Evolutionary conservation across 35 echinoderm and acorn worm genomes (phyloP).

Genomic region (Apostichopus californicus): DNA sequence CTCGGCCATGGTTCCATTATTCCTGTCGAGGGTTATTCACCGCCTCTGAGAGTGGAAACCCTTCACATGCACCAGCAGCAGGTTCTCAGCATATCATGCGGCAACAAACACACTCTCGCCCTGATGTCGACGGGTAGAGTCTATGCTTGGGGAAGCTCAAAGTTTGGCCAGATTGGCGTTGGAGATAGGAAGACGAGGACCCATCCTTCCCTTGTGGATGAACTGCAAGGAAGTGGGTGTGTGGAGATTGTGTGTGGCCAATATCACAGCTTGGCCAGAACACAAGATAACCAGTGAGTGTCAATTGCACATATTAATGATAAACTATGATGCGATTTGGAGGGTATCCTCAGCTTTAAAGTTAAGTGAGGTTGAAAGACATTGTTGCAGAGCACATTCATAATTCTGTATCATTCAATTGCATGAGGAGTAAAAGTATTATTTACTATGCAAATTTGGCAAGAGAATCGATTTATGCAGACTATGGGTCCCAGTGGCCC

Average conservation of each 20-base stretch:
- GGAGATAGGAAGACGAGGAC: constrained; percentile 72
- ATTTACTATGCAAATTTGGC: too few species aligned
- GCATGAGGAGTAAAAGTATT: too few species aligned
- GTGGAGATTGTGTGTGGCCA: constrained; percentile 89
- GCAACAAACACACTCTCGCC: constrained; percentile 86
- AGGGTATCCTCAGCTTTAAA: too few species aligned
- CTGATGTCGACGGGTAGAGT: constrained; percentile 74
- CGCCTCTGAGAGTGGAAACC: constrained; percentile 71
- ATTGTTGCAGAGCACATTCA: too few species aligned
- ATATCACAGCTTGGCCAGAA: constrained; percentile 84
- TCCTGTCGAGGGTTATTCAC: constrained; percentile 68
- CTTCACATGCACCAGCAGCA: constrained; percentile 86
- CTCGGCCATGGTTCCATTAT: constrained; percentile 89
- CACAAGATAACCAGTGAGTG: constrained; percentile 76
- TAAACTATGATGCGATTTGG: too few species aligned
- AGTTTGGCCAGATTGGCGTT: constrained; percentile 83
- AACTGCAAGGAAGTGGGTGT: constrained; percentile 57
- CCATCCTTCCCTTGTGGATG: constrained; percentile 73
- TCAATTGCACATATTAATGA: too few species aligned
- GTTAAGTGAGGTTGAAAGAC: too few species aligned
- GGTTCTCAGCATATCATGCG: constrained; percentile 79
- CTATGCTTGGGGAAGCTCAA: constrained; percentile 84
- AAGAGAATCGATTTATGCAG: too few species aligned
- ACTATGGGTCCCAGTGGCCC: too few species aligned
- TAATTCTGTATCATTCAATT: too few species aligned